phyloP scores from a whole-genome alignment of 2,113 vertebrate genomes.

The Peromyscus maniculatus region DNA sequence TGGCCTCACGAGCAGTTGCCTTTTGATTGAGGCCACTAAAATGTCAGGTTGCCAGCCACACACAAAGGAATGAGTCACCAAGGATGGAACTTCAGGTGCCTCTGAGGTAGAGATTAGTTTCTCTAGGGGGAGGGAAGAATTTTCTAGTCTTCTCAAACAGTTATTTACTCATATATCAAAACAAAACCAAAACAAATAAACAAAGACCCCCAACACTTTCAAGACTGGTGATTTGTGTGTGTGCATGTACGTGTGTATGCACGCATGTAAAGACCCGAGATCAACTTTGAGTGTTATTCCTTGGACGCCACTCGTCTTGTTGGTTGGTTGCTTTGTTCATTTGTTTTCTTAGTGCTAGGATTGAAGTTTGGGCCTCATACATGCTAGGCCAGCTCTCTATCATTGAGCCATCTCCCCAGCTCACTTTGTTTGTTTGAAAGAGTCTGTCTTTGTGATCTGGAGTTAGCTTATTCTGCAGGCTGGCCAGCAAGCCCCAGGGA shows the following conservation, averaged over 20 bases:
- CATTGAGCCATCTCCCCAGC: background rate
- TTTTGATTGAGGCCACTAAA: slow-evolving; percentile 50
- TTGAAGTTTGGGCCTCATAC: background rate
- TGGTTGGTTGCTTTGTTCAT: background rate
- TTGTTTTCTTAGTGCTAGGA: background rate
- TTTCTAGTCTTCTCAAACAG: background rate
- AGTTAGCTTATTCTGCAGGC: background rate
- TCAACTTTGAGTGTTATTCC: background rate
- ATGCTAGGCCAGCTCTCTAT: background rate
- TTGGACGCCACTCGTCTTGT: too few species aligned
- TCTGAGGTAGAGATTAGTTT: slow-evolving; percentile 57
- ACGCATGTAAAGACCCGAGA: too few species aligned
- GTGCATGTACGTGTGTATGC: accelerated
- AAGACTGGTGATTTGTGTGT: background rate
- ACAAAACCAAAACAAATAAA: background rate
- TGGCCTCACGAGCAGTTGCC: background rate
- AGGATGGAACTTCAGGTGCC: background rate
- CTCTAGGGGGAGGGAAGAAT: background rate
- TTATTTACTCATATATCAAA: background rate
- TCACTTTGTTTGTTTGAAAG: background rate
- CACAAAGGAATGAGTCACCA: slow-evolving; percentile 37
- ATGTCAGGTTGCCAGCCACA: background rate
- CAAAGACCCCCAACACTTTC: background rate
- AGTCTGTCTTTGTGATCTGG: background rate
- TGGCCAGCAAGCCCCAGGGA: background rate